phyloP scores from a whole-genome alignment of 1,140 invertebrate species.

The Babylonia areolata region DNA sequence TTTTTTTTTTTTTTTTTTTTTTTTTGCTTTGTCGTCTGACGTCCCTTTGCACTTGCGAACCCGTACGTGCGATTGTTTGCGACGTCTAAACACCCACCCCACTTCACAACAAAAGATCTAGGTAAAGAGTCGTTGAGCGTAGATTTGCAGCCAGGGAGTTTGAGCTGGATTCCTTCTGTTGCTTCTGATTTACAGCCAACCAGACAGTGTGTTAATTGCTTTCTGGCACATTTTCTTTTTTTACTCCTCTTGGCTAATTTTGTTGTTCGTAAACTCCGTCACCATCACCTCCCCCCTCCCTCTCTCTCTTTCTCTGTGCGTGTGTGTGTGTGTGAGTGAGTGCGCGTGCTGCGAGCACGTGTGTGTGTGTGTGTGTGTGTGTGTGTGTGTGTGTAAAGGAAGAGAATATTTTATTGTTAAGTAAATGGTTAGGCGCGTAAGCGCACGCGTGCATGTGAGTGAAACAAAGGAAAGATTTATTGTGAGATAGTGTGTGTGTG shows the following conservation, averaged over 20 bases:
- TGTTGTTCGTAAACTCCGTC: too few species aligned
- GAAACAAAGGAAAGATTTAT: too few species aligned
- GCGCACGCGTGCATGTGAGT: too few species aligned
- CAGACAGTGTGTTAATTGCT: neutral
- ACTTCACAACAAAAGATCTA: neutral
- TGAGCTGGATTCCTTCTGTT: neutral
- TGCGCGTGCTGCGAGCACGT: neutral
- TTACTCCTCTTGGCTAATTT: too few species aligned
- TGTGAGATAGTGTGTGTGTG: too few species aligned
- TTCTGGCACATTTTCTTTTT: neutral
- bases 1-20: neutral
- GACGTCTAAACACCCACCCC: neutral
- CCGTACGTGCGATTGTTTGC: neutral
- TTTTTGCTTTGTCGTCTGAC: too few species aligned
- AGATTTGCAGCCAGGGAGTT: too few species aligned
- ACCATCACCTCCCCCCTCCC: too few species aligned
- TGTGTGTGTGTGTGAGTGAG: conserved; percentile 5
- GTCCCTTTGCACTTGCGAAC: neutral
- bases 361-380: conserved; percentile 22
- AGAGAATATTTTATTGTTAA: neutral
- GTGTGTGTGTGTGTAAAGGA: conserved; percentile 6
- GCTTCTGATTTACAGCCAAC: neutral
- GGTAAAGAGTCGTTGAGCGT: too few species aligned
- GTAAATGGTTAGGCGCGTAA: too few species aligned
- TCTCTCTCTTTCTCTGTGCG: neutral